Conservation (phyloP, 2,888 invertebrate genomes). For the Subacronicta megacephala region DNA sequence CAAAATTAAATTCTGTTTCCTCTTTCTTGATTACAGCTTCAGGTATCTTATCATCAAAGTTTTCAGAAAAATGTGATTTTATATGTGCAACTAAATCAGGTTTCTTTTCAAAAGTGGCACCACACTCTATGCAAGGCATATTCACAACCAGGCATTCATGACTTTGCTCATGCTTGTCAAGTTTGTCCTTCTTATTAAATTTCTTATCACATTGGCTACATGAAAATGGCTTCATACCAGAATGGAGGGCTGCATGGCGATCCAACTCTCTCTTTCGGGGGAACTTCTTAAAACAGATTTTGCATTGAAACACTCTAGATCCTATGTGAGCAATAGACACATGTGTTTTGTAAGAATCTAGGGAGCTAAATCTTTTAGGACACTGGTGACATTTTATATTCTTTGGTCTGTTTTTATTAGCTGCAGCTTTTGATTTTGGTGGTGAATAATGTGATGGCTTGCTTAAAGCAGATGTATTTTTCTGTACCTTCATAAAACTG, state of each 20-base stretch:
- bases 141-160: slow-evolving; percentile 90
- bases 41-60: slow-evolving; percentile 80
- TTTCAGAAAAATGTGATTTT: slow-evolving; percentile 88
- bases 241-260: slow-evolving; percentile 91
- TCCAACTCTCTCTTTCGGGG: slow-evolving; percentile 92
- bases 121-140: slow-evolving; percentile 91
- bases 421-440: slow-evolving; percentile 71
- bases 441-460: slow-evolving; percentile 74
- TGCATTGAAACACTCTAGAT: slow-evolving; percentile 90
- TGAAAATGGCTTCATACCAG: slow-evolving; percentile 91
- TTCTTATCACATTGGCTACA: slow-evolving; percentile 92
- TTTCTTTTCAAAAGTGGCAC: slow-evolving; percentile 89
- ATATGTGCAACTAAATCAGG: slow-evolving; percentile 90
- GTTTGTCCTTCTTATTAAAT: slow-evolving; percentile 92
- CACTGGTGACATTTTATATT: slow-evolving; percentile 88
- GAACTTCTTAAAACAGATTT: slow-evolving; percentile 92
- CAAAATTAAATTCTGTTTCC: slow-evolving; percentile 74
- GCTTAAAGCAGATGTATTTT: slow-evolving; percentile 67
- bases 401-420: slow-evolving; percentile 83
- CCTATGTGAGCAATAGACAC: slow-evolving; percentile 87
- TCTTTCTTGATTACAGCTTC: slow-evolving; percentile 79
- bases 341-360: slow-evolving; percentile 88
- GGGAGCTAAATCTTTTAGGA: slow-evolving; percentile 85
- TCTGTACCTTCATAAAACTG: slow-evolving; percentile 81
- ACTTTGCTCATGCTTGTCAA: slow-evolving; percentile 91